Conservation (phyloP, 2,113 vertebrate species). For the Crotalus helleri region DNA sequence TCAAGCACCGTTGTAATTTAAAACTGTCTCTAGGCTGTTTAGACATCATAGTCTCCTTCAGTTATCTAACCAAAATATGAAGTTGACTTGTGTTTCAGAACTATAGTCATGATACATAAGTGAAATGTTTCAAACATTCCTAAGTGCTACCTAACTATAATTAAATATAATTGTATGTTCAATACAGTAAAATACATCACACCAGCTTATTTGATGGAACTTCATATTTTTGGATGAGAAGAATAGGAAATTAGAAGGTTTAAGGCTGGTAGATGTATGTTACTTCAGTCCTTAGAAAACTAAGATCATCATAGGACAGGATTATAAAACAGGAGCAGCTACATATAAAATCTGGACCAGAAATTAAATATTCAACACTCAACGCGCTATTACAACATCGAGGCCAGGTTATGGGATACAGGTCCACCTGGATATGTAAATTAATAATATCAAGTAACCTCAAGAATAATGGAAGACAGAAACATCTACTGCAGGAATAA, state of each 20-base stretch:
- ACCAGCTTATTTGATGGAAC: background rate
- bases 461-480: background rate
- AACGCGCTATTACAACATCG: background rate
- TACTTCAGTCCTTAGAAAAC: background rate
- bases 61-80: no score
- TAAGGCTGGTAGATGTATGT: no score
- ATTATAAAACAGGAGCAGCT: background rate
- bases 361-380: background rate
- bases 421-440: background rate
- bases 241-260: no score
- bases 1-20: no score
- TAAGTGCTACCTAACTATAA: background rate
- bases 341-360: background rate
- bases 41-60: background rate
- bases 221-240: background rate
- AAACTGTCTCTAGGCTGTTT: background rate
- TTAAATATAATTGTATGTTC: background rate
- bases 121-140: background rate
- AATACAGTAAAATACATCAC: background rate
- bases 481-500: background rate
- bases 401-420: background rate
- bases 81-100: no score
- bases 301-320: background rate
- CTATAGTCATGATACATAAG: background rate
- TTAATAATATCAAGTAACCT: background rate